phyloP scores from a whole-genome alignment of 2,888 invertebrate genomes.

The Rambutsinella grinnellia region DNA sequence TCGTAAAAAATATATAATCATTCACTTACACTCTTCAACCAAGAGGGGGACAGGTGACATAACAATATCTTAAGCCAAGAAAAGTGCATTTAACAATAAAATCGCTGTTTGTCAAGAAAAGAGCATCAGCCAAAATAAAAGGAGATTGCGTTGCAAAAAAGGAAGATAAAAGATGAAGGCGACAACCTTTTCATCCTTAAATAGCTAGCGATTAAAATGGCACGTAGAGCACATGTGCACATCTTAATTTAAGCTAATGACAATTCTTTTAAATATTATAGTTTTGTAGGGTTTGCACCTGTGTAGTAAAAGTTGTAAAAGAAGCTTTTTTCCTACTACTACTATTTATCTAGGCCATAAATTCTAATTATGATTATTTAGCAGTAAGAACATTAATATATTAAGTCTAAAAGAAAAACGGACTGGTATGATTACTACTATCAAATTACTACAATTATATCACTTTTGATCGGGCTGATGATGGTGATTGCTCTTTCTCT shows the following conservation, averaged over 20 bases:
- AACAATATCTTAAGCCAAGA: not conserved
- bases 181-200: conserved; percentile 57
- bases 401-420: conserved; percentile 21
- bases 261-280: no score
- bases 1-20: not conserved
- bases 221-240: no score
- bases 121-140: not conserved
- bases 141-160: conserved; percentile 24
- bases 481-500: conserved; percentile 41
- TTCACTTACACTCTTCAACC: not conserved
- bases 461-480: conserved; percentile 25
- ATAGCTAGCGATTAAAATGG: conserved; percentile 37
- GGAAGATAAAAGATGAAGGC: conserved; percentile 57
- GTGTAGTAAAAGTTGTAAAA: conserved; percentile 13
- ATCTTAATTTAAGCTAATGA: no score
- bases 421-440: conserved; percentile 47
- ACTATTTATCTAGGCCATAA: conserved; percentile 27
- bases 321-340: no score
- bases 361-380: conserved; percentile 41
- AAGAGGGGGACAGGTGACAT: not conserved
- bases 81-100: not conserved
- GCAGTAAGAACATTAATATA: not conserved
- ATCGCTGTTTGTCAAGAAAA: not conserved
- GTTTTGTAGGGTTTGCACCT: no score
- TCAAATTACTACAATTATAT: conserved; percentile 29